A percentile compares a stretch with the other conserved stretches of the same genome.
Evolutionary conservation across 1,140 invertebrate genomes (phyloP).

Genomic region (Drosophila trapezifrons): DNA sequence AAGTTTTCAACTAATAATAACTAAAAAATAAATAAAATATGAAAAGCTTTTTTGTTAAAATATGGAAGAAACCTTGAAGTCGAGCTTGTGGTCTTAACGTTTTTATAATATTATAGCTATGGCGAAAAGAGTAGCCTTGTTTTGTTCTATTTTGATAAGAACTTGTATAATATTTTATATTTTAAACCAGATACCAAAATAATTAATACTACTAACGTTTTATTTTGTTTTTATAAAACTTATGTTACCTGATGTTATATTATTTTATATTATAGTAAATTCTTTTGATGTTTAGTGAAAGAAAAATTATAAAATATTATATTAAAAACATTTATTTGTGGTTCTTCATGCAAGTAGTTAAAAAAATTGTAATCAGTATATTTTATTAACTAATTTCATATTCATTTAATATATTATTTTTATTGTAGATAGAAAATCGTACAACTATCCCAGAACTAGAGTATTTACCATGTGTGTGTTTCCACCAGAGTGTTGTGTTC

Average conservation of each 20-base stretch:
- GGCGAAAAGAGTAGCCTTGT: too few species aligned
- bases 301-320: too few species aligned
- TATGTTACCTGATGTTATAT: too few species aligned
- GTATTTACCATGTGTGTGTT: conserved; percentile 5
- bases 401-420: neutral
- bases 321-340: neutral
- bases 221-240: too few species aligned
- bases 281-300: too few species aligned
- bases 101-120: neutral
- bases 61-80: neutral
- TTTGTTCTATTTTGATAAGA: too few species aligned
- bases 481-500: neutral
- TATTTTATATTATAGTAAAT: too few species aligned
- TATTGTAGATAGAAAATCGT: neutral
- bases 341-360: neutral
- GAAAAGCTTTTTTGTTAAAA: conserved; percentile 6
- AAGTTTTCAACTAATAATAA: conserved; percentile 58
- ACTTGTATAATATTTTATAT: neutral
- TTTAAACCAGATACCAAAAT: too few species aligned
- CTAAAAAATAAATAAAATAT: conserved; percentile 9
- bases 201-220: too few species aligned
- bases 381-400: neutral
- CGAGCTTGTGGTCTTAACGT: neutral
- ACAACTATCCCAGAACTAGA: neutral
- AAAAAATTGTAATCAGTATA: neutral